Evolutionary conservation across 2,113 vertebrate species (phyloP).

Genomic region (Python bivittatus): DNA sequence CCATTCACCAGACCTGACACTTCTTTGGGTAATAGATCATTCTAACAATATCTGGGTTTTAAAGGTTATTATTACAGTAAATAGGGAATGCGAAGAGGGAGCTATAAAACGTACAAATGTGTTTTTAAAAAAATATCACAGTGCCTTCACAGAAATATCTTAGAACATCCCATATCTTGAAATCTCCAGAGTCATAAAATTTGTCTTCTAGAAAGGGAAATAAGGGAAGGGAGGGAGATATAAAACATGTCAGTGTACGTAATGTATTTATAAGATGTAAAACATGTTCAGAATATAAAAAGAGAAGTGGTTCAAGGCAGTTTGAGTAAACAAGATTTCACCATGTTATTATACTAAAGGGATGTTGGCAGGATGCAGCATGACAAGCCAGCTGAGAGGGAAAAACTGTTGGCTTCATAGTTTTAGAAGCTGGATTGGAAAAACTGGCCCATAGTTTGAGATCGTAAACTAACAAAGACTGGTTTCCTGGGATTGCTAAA

Average conservation of each 20-base stretch:
- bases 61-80: slow-evolving; percentile 37
- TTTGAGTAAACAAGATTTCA: slow-evolving; percentile 18
- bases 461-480: background rate
- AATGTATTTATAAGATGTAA: slow-evolving; percentile 13
- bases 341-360: slow-evolving; percentile 2
- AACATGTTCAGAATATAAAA: slow-evolving; percentile 16
- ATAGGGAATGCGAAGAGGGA: slow-evolving; percentile 31
- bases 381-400: background rate
- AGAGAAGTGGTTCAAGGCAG: background rate
- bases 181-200: slow-evolving; percentile 30
- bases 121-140: slow-evolving; percentile 6
- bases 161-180: slow-evolving; percentile 24
- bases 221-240: background rate
- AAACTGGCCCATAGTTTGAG: background rate
- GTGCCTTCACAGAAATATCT: slow-evolving; percentile 14
- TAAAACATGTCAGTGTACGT: slow-evolving; percentile 21
- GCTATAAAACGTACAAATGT: slow-evolving; percentile 26
- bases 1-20: slow-evolving; percentile 21
- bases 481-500: background rate
- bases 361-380: background rate
- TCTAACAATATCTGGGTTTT: slow-evolving; percentile 24
- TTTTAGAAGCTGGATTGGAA: background rate
- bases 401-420: background rate
- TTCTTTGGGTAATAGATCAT: slow-evolving; percentile 42
- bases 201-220: slow-evolving; percentile 18